Conservation (phyloP, 1,140 invertebrate species). For the Drosophila ogumai region DNA sequence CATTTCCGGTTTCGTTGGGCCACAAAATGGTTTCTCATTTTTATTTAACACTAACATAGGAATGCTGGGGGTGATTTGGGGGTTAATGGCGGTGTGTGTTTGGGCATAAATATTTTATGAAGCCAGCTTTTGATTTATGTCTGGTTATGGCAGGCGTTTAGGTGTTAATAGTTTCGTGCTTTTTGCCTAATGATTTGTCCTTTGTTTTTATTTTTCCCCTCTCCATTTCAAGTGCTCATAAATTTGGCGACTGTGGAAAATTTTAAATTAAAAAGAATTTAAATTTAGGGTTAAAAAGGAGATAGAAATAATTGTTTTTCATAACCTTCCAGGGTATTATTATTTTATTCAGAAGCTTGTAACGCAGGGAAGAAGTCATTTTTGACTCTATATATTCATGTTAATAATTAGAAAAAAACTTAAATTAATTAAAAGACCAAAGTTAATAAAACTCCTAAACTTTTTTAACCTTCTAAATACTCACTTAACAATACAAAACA, state of each 20-base stretch:
- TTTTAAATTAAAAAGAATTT: slow-evolving; percentile 27
- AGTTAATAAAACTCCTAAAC: not conserved
- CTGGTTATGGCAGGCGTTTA: slow-evolving; percentile 53
- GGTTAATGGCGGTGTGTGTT: slow-evolving; percentile 13
- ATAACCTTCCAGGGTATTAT: too few relatives aligned
- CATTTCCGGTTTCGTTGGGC: slow-evolving; percentile 60
- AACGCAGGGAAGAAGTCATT: too few relatives aligned
- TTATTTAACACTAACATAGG: slow-evolving; percentile 62
- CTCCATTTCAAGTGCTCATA: slow-evolving; percentile 5
- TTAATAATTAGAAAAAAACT: not conserved
- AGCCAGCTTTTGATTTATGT: slow-evolving; percentile 74
- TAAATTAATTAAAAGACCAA: not conserved
- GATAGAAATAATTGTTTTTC: not conserved
- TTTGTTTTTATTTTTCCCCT: not conserved
- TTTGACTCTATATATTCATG: too few relatives aligned
- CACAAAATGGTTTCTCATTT: slow-evolving; percentile 66
- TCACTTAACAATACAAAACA: not conserved
- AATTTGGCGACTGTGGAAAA: not conserved
- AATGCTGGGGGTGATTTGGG: slow-evolving; percentile 14
- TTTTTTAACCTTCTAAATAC: not conserved
- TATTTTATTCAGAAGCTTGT: too few relatives aligned
- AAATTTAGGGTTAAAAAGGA: not conserved
- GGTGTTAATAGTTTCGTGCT: slow-evolving; percentile 73
- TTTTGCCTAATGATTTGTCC: slow-evolving; percentile 24
- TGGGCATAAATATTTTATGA: slow-evolving; percentile 74